A percentile compares a stretch with the other conserved stretches of the same genome.
Conservation (phyloP, 2,797 vertebrate genomes). For the Karalla daura region DNA sequence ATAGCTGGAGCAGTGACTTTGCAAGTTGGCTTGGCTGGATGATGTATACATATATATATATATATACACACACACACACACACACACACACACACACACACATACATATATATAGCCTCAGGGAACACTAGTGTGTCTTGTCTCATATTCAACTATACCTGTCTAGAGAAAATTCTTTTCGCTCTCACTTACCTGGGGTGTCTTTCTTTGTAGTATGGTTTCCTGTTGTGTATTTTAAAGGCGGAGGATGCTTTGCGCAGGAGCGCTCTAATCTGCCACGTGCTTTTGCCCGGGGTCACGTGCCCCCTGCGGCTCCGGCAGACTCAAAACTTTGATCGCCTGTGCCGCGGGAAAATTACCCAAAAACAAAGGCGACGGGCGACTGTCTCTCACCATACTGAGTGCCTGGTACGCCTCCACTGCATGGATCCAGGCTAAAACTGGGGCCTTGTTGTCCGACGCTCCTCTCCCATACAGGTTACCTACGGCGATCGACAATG, state of each 20-base stretch:
- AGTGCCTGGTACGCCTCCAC: constrained; percentile 86
- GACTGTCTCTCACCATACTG: constrained; percentile 80
- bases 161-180: no score
- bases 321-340: neutral
- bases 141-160: no score
- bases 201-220: neutral
- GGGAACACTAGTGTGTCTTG: no score
- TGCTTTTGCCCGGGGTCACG: constrained; percentile 1
- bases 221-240: constrained; percentile 15
- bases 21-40: constrained; percentile 17
- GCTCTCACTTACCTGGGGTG: neutral
- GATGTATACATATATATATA: no score
- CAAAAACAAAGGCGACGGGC: neutral
- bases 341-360: neutral
- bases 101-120: no score
- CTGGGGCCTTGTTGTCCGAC: constrained; percentile 94
- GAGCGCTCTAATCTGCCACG: constrained; percentile 3
- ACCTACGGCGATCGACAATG: constrained; percentile 76
- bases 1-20: constrained; percentile 31
- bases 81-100: no score
- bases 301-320: neutral
- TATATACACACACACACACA: no score
- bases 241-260: constrained; percentile 6
- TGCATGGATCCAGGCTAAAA: constrained; percentile 93
- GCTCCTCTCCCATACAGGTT: constrained; percentile 92